Evolutionary conservation across 30 jellyfish, hydroid and myxozoan genomes (phyloP).

Genomic region (Aurelia aurita): DNA sequence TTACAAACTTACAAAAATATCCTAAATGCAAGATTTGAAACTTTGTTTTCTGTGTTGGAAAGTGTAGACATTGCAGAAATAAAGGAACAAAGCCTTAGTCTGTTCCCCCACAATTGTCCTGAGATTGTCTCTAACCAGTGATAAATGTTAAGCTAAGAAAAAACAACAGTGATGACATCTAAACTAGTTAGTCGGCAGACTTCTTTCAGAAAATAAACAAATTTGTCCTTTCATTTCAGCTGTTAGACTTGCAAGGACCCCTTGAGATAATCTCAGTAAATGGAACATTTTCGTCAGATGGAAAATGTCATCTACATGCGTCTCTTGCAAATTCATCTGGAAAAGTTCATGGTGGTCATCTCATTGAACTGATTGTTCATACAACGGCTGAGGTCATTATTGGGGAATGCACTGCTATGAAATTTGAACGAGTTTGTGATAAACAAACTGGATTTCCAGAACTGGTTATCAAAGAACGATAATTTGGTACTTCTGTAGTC

Average conservation of each 20-base stretch:
- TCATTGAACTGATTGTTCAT: slow-evolving; percentile 83
- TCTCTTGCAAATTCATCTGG: slow-evolving; percentile 83
- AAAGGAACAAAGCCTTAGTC: no score
- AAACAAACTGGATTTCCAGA: slow-evolving; percentile 84
- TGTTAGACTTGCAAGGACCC: slow-evolving; percentile 81
- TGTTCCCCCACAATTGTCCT: no score
- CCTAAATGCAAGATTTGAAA: no score
- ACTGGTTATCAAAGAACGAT: slow-evolving; percentile 58
- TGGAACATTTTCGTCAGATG: slow-evolving; percentile 87
- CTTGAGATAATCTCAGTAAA: slow-evolving; percentile 84
- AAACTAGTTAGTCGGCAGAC: no score
- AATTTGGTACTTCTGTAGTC: not conserved
- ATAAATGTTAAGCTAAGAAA: no score
- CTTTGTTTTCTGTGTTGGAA: no score
- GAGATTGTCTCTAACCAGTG: no score
- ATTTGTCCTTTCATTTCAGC: slow-evolving; percentile 10
- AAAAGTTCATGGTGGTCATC: slow-evolving; percentile 90
- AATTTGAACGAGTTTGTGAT: slow-evolving; percentile 78
- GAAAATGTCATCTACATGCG: slow-evolving; percentile 85
- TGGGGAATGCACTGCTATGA: slow-evolving; percentile 92
- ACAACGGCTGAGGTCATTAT: slow-evolving; percentile 94
- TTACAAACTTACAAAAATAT: no score
- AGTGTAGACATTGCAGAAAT: no score
- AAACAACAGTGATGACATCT: no score
- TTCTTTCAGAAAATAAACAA: no score